Base-by-base conservation (phyloP, 1,140 invertebrate species). In the Adelges cooleyi region DNA sequence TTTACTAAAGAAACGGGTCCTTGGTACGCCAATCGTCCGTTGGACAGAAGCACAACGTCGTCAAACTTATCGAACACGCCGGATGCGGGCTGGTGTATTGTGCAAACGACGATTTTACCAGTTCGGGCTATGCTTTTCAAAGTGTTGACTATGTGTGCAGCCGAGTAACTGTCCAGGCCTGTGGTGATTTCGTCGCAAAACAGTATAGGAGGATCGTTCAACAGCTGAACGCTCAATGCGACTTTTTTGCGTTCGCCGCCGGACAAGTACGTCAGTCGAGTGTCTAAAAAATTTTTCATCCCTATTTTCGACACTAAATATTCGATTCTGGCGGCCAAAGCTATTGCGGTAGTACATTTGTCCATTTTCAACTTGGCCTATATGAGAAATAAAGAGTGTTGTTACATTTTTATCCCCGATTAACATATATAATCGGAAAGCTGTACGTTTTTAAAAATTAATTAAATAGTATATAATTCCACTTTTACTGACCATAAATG, bases 101-200 rank as follows among this genome's bases (percentile, higher is more conserved):
- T 96, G 74, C 93, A 95, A 56, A 97, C 88, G 53, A 98, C 68
- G 0, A 69, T 88, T 52, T 72, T 72, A 17, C 71, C 70, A 49
- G 56, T 65, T 15, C 42, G 48, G 0, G 69, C 67, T 33, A 71
- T 65, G 18, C 67, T 52, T 4, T 66, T 48, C 13, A 71, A 62
- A 1, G 67, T 66, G 20, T 62, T 65, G 2, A 71, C 54, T 1
- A 71, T 69, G 18, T 48, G 67, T 3, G 56, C 33, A 2, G 71
- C 70, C 20, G 59, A 68, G 33, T 67, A 70, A 22, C 71, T 70
- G 48, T 72, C 69, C 23, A 71, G 51, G 17, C 69, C 68, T 8
- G 81, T 95, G n/a, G 93, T 97, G 2, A 94, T 92, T 73, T 98
- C 94, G 72, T 98, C 94, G 73, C 96, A 95, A 76, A 96, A 95